These are phyloP conservation scores for Meganola albula DNA, from an alignment of 2,888 invertebrate species.

Conservation along the genomic window DNA sequence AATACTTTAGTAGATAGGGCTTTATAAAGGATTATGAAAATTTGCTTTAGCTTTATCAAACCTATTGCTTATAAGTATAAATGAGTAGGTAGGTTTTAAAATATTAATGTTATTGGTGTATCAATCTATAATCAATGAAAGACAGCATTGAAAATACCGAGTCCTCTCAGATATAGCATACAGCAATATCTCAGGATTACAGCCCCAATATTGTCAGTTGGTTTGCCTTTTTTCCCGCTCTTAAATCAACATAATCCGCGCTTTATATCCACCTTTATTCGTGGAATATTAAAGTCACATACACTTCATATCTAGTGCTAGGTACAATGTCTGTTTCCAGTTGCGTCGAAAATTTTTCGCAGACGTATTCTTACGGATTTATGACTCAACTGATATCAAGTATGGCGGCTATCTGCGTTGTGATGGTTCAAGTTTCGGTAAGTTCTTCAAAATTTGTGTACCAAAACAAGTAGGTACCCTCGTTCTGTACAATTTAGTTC, in stretches of 20 bases:
- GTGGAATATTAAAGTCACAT: constrained; percentile 35
- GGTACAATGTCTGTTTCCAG: constrained; percentile 32
- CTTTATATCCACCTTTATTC: constrained; percentile 48
- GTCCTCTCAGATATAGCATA: constrained; percentile 46
- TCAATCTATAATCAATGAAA: constrained; percentile 40
- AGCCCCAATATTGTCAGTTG: constrained; percentile 60
- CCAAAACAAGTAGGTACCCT: not conserved
- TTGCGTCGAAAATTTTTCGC: constrained; percentile 62
- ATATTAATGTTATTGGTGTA: too few species aligned
- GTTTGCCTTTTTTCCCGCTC: constrained; percentile 52
- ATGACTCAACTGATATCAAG: constrained; percentile 70
- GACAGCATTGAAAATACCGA: constrained; percentile 47
- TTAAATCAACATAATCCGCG: constrained; percentile 59
- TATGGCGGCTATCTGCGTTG: constrained; percentile 69
- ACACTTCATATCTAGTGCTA: constrained; percentile 18
- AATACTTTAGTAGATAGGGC: constrained; percentile 33
- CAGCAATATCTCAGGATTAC: constrained; percentile 71
- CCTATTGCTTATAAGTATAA: too few species aligned
- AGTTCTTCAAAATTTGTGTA: too few species aligned
- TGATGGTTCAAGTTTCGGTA: constrained; percentile 75
- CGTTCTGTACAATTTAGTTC: constrained; percentile 6
- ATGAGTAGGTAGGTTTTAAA: too few species aligned
- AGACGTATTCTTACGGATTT: constrained; percentile 67
- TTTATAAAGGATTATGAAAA: too few species aligned
- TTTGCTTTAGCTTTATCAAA: too few species aligned